A percentile compares a stretch with the other conserved stretches of the same genome.
Evolutionary conservation across 2,797 vertebrate genomes (phyloP).

Genomic region (Falco novaeseelandiae): DNA sequence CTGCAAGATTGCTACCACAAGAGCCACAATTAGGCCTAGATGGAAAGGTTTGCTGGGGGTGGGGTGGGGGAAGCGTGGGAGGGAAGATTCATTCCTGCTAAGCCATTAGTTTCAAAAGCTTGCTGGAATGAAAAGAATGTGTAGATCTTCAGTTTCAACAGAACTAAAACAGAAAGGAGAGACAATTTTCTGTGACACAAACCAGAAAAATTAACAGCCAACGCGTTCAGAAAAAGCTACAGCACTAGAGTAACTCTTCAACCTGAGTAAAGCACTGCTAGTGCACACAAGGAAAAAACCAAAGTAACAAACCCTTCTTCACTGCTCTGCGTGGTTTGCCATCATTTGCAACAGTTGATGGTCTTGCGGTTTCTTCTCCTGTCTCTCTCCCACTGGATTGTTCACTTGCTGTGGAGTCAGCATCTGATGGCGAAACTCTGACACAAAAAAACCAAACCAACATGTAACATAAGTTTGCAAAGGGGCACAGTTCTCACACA

Average conservation of each 20-base stretch:
- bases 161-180: not conserved
- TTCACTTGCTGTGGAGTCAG: constrained; percentile 91
- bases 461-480: not conserved
- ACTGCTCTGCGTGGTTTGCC: constrained; percentile 82
- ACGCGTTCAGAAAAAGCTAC: not conserved
- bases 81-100: not conserved
- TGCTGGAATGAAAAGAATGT: not conserved
- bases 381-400: constrained; percentile 91
- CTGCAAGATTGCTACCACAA: not conserved
- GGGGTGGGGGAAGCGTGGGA: not conserved
- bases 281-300: not conserved
- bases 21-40: not conserved
- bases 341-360: constrained; percentile 79
- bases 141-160: not conserved
- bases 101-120: not conserved
- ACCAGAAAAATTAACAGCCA: not conserved
- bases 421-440: constrained; percentile 93
- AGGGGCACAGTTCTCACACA: not conserved
- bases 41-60: not conserved
- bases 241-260: not conserved
- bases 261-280: not conserved
- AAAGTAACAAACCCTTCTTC: constrained; percentile 82
- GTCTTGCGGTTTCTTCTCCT: constrained; percentile 84
- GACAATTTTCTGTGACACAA: not conserved
- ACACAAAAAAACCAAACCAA: not conserved